Evolutionary conservation across 2,888 invertebrate genomes (phyloP).

Genomic region (Lamellibrachia satsuma): DNA sequence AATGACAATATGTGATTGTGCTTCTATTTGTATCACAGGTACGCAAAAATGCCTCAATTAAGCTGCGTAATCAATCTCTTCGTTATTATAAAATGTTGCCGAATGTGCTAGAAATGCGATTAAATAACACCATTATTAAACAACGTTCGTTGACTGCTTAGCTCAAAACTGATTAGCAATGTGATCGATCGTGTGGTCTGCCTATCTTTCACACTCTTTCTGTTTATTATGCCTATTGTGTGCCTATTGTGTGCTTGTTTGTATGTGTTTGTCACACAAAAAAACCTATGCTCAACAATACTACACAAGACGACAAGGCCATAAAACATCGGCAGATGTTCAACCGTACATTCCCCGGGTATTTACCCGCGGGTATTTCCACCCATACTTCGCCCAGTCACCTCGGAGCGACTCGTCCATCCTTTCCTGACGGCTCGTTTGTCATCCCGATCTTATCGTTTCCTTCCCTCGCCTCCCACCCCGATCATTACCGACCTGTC

Average conservation of each 20-base stretch:
- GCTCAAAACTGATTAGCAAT: neutral
- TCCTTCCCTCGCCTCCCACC: neutral
- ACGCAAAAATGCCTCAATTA: neutral
- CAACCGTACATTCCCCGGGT: neutral
- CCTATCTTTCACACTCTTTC: neutral
- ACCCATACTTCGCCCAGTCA: neutral
- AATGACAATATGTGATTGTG: neutral
- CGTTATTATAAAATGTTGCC: neutral
- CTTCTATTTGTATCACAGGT: neutral
- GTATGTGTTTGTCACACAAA: neutral
- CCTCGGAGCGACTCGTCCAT: neutral
- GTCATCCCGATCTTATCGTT: conserved; percentile 10
- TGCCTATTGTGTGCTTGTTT: neutral
- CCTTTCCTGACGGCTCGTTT: neutral
- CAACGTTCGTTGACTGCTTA: neutral
- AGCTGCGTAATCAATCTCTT: neutral
- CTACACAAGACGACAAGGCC: neutral
- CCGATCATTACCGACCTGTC: neutral
- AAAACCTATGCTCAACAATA: neutral
- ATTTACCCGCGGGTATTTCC: neutral
- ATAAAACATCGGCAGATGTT: neutral
- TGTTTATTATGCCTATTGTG: neutral
- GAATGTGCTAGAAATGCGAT: neutral
- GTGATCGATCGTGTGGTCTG: neutral
- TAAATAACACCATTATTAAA: neutral